These are phyloP conservation scores for Dromococcyx pavoninus DNA, from an alignment of 2,797 vertebrate species.

Conservation along the genomic window DNA sequence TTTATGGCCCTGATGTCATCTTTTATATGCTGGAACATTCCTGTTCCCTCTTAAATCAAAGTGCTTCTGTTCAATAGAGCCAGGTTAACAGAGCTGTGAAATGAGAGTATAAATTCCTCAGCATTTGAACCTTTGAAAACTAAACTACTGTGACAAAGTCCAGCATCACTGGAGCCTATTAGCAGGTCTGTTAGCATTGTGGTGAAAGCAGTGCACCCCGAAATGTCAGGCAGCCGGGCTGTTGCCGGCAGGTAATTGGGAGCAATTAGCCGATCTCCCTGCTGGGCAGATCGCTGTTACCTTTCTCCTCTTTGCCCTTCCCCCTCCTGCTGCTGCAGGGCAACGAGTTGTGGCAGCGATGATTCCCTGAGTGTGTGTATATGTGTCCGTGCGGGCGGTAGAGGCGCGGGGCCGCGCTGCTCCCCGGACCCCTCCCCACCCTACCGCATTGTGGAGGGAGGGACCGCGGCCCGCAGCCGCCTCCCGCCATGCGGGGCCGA, in stretches of 20 bases:
- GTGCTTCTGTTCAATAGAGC: neutral
- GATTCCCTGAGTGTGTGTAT: neutral
- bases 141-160: neutral
- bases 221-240: slow-evolving; percentile 61
- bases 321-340: neutral
- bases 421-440: slow-evolving; percentile 22
- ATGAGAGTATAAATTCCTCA: neutral
- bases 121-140: neutral
- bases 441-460: slow-evolving; percentile 69
- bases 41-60: neutral
- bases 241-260: slow-evolving; percentile 62
- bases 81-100: neutral
- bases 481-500: neutral
- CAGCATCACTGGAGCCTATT: accelerated
- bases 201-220: neutral
- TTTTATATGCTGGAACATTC: neutral
- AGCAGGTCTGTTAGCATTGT: neutral
- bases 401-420: neutral
- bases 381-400: neutral
- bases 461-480: slow-evolving; percentile 32
- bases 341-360: neutral
- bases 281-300: slow-evolving; percentile 45
- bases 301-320: slow-evolving; percentile 1
- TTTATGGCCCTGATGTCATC: neutral
- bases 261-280: slow-evolving; percentile 74